Base-by-base conservation (phyloP, 2,888 invertebrate species). In the Drosophila longiperda region DNA sequence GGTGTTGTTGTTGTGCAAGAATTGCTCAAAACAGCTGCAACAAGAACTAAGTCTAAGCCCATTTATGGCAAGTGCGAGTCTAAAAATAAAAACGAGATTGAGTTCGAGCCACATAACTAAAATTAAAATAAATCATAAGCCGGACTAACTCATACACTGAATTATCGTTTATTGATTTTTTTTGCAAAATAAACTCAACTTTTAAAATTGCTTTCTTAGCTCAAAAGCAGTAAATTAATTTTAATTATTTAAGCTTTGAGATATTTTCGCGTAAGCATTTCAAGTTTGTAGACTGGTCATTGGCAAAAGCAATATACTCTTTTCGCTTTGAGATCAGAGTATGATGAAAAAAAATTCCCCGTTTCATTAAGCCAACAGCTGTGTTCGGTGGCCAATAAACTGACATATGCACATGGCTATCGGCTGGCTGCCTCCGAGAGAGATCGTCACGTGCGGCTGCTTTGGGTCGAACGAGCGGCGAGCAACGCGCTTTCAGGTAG, bases 11-110 rank as follows among this genome's bases (percentile, higher is more conserved):
- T 80, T 71, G 77, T 76, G 77, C 81, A 78, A 80, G 65, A 58
- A 34, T 29, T 45, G 42, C 52, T 57, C 45, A 29, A 34, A 63
- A 68, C 67, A 61, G 74, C 53, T 78, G 78, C 78, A 65, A 32
- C 65, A 60, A 65, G 65, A 68, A 68, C 66, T 67, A 60, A 64
- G 70, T 38, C 58, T 74, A 64, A 65, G 66, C 83, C 83, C 83
- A 83, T 83, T 83, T 88, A 83, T 77, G 89, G 87, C 49, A 33
- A 54, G 49, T 53, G 58, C 48, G 48, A 34, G 23, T 38, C 59
- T 75, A 73, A 69, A 73, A 73, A 66, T 73, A 73, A 73, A 55
- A 54, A 42, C 45, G 63, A 26, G 61, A 70, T 70, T 61, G 61
- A 70, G 71, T 36, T 55, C 29, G 66, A 53, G 49, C 62, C 32